These are phyloP conservation scores for Ichneumon xanthorius DNA, from an alignment of 2,888 invertebrate species.

Conservation along the genomic window DNA sequence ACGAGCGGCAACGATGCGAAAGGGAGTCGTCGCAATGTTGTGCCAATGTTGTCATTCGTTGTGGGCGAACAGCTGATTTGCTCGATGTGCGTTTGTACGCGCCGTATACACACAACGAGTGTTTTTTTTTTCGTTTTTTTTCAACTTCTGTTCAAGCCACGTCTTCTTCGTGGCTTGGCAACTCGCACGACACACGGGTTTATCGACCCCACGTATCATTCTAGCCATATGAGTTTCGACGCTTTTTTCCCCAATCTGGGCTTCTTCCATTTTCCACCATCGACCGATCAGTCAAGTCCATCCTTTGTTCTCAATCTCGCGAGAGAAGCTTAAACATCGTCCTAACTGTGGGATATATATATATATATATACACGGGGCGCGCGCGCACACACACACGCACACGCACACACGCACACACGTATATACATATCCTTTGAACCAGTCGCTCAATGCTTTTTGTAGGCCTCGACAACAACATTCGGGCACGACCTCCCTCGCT, in stretches of 20 bases:
- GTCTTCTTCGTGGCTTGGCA: constrained; percentile 56
- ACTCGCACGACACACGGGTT: constrained; percentile 59
- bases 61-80: constrained; percentile 83
- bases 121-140: constrained; percentile 60
- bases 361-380: background rate
- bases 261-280: constrained; percentile 75
- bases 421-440: constrained; percentile 8
- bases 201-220: constrained; percentile 62
- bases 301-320: constrained; percentile 75
- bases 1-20: background rate
- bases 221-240: constrained; percentile 13
- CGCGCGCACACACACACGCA: no score
- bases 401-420: background rate
- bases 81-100: constrained; percentile 69
- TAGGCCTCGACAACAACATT: constrained; percentile 3
- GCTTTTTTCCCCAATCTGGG: constrained; percentile 38
- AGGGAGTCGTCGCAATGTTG: constrained; percentile 66
- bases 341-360: constrained; percentile 23
- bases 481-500: background rate
- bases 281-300: constrained; percentile 77
- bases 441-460: constrained; percentile 12
- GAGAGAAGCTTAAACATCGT: constrained; percentile 38
- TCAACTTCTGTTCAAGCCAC: background rate
- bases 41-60: constrained; percentile 82
- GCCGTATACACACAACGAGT: constrained; percentile 51